Conservation (phyloP, 2,888 invertebrate genomes). For the Lymantria monacha region DNA sequence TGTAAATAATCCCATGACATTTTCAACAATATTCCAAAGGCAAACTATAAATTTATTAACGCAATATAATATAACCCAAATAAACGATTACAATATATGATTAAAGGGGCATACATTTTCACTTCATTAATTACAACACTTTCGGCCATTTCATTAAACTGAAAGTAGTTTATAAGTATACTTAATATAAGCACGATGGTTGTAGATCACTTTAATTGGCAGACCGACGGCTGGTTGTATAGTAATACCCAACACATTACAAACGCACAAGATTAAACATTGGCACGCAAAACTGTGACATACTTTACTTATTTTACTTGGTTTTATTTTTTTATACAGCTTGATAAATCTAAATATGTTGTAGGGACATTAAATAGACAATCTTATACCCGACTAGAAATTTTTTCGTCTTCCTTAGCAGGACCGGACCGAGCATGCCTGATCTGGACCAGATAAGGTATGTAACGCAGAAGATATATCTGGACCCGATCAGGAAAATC, state of each 20-base stretch:
- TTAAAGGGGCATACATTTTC: conserved; percentile 63
- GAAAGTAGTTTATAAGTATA: conserved; percentile 68
- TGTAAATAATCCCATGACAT: conserved; percentile 8
- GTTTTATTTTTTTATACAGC: too few relatives aligned
- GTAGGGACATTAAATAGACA: too few relatives aligned
- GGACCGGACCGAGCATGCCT: too few relatives aligned
- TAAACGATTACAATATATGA: conserved; percentile 50
- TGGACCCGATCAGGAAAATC: too few relatives aligned
- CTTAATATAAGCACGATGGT: conserved; percentile 60
- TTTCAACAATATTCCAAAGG: background rate
- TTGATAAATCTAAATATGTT: too few relatives aligned
- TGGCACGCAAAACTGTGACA: conserved; percentile 51
- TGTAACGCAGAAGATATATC: too few relatives aligned
- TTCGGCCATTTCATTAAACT: conserved; percentile 67
- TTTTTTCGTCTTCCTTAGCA: too few relatives aligned
- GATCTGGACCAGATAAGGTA: too few relatives aligned
- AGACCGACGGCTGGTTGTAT: conserved; percentile 54
- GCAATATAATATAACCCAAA: conserved; percentile 31
- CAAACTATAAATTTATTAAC: conserved; percentile 26
- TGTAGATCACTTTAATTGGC: conserved; percentile 77
- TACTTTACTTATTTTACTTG: too few relatives aligned
- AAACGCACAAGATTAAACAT: conserved; percentile 52
- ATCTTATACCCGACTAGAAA: too few relatives aligned
- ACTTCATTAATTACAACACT: conserved; percentile 75
- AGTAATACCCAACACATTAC: conserved; percentile 51